Percentiles rank a stretch among this genome's conserved stretches.
Conservation (phyloP, 2,797 vertebrate genomes). For the Anas flavirostris region DNA sequence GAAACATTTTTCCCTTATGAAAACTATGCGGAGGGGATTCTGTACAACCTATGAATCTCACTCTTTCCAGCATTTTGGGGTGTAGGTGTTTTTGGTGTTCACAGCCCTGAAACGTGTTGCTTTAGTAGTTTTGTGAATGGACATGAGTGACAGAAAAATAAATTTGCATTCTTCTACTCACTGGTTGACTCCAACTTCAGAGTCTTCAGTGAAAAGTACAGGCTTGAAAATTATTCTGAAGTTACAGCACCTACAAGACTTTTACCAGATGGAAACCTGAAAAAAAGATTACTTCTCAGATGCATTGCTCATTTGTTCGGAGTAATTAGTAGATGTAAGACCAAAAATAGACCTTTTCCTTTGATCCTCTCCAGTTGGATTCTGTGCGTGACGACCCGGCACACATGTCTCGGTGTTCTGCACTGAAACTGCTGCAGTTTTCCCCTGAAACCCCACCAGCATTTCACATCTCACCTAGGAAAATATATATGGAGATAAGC, state of each 20-base stretch:
- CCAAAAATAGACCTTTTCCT: conserved; percentile 52
- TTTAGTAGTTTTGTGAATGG: conserved; percentile 53
- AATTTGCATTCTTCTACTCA: conserved; percentile 32
- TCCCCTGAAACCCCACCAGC: conserved; percentile 60
- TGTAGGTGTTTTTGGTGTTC: conserved; percentile 61
- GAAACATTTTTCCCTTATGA: not conserved
- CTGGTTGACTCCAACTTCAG: conserved; percentile 44
- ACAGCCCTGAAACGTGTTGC: conserved; percentile 17
- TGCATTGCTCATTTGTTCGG: conserved; percentile 68
- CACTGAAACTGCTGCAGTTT: conserved; percentile 12
- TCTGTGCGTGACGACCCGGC: not conserved
- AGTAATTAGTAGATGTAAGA: conserved; percentile 49
- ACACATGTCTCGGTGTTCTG: not conserved
- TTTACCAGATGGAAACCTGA: conserved; percentile 64
- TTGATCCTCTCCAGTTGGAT: conserved; percentile 14
- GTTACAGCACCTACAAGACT: conserved; percentile 56
- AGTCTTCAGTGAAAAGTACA: conserved; percentile 29
- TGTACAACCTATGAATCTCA: not conserved
- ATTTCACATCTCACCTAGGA: conserved; percentile 66
- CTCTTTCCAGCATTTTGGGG: not conserved
- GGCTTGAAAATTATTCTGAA: conserved; percentile 58
- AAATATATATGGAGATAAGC: conserved; percentile 20
- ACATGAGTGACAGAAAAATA: conserved; percentile 9
- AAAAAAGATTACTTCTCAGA: conserved; percentile 49
- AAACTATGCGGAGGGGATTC: not conserved